Base-by-base conservation (phyloP, 2,797 vertebrate genomes). In the Chiroxiphia lanceolata region DNA sequence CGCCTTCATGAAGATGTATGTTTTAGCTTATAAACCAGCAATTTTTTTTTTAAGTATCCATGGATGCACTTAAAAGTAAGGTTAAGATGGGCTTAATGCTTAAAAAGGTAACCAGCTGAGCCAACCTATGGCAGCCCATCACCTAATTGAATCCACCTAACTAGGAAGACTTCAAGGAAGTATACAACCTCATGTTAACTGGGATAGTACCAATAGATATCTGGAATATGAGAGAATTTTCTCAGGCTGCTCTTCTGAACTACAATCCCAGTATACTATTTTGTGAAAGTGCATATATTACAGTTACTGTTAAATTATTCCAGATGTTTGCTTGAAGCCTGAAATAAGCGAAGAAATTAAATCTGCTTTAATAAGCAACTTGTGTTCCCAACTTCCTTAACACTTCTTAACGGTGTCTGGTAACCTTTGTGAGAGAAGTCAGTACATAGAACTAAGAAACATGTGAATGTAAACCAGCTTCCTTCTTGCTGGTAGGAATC, bases 1-100 rank as follows among this genome's bases (percentile, higher is more conserved):
- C 97, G 94, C 90, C 96, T 99, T 89, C 94, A 97, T 6, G 97
- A 98, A 79, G 98, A 99, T 96, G 99, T 99, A 97, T 26, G 97
- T 94, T 90, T 83, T 85, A 95, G 61, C 36, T 81, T 90, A 88
- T 91, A 84, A 92, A 83, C 25, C 68, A 68, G 50, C 42, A 54
- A 25, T 70, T 61, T 59, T 87, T 87, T 38, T 38, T 93, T 69
- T 71, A 95, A 54, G 34, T 84, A 33, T 82, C 59, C 13, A 10
- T 77, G 53, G 44, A 83, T 72, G 25, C 40, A 60, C 44, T 89
- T 91, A 87, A 91, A 95, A 71, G 38, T 57, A 80, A 90, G 64
- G 47, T 85, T 93, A 93, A 87, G 78, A 76, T 83, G 61, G 68
- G 34, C 20, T 70, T 94, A 89, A 31, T 75, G 54, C 40, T 51